Evolutionary conservation across 2,113 vertebrate species (phyloP).

Genomic region (Dendropsophus ebraccatus): DNA sequence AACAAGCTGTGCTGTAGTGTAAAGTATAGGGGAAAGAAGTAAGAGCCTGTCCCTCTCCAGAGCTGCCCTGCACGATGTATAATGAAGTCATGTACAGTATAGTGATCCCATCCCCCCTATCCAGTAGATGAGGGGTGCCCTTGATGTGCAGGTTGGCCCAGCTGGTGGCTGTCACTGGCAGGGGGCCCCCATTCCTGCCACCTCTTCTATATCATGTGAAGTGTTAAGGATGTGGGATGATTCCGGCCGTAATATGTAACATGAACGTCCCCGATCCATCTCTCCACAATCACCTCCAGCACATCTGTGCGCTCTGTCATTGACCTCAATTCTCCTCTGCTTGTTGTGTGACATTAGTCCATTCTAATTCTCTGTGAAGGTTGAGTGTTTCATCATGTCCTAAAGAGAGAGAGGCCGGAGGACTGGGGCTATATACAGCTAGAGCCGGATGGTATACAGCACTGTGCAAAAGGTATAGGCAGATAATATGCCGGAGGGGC

Average conservation of each 20-base stretch:
- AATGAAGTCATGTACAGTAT: not conserved
- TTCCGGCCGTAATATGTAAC: not conserved
- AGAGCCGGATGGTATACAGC: no score
- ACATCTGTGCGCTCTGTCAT: not conserved
- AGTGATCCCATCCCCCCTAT: not conserved
- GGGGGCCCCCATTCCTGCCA: not conserved
- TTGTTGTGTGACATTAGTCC: not conserved
- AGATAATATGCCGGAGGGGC: no score
- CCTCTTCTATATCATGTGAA: not conserved
- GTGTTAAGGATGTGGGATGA: not conserved
- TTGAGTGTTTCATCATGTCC: not conserved
- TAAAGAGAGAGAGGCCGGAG: not conserved
- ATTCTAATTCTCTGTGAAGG: slow-evolving; percentile 17
- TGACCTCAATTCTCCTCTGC: slow-evolving; percentile 19
- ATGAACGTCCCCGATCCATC: not conserved
- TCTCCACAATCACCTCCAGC: slow-evolving; percentile 7
- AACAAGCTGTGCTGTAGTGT: not conserved
- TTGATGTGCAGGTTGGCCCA: not conserved
- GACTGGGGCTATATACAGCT: not conserved
- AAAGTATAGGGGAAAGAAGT: not conserved
- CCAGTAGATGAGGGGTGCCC: not conserved
- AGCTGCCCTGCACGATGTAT: not conserved
- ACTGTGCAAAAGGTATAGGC: no score
- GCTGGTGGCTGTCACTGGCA: not conserved
- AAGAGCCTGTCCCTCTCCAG: no score